Evolutionary conservation across 1,140 invertebrate genomes (phyloP).

Genomic region (Pseudomyrmex cubaensis): DNA sequence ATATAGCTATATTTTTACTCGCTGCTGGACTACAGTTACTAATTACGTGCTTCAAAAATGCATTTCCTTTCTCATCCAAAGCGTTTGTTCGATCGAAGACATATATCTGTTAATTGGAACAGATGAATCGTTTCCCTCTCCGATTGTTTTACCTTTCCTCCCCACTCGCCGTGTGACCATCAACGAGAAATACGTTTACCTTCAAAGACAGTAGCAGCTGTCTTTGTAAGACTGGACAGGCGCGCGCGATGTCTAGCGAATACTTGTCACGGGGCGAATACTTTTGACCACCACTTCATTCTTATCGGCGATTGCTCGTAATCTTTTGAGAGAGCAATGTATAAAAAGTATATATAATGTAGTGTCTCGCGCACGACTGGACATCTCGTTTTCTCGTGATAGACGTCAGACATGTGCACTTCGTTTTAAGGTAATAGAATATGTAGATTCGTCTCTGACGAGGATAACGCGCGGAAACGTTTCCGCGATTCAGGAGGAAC

Average conservation of each 20-base stretch:
- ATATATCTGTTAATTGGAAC: not conserved
- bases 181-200: conserved; percentile 47
- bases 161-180: conserved; percentile 12
- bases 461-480: conserved; percentile 13
- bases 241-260: not conserved
- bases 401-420: not conserved
- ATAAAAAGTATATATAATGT: conserved; percentile 25
- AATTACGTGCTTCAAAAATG: not conserved
- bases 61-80: not conserved
- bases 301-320: conserved; percentile 12
- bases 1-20: not conserved
- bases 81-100: not conserved
- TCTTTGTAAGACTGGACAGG: conserved; percentile 27
- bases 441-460: conserved; percentile 13
- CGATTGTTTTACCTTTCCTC: conserved; percentile 28
- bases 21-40: not conserved
- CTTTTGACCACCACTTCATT: conserved; percentile 18
- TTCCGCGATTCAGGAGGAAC: not conserved
- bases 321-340: not conserved
- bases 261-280: not conserved
- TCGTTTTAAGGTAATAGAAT: conserved; percentile 48
- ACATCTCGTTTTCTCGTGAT: conserved; percentile 1
- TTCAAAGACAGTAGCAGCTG: conserved; percentile 59
- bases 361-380: not conserved
- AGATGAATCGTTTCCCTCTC: not conserved